These are phyloP conservation scores for Dermolepida albohirtum DNA, from an alignment of 2,888 invertebrate species.

Conservation along the genomic window DNA sequence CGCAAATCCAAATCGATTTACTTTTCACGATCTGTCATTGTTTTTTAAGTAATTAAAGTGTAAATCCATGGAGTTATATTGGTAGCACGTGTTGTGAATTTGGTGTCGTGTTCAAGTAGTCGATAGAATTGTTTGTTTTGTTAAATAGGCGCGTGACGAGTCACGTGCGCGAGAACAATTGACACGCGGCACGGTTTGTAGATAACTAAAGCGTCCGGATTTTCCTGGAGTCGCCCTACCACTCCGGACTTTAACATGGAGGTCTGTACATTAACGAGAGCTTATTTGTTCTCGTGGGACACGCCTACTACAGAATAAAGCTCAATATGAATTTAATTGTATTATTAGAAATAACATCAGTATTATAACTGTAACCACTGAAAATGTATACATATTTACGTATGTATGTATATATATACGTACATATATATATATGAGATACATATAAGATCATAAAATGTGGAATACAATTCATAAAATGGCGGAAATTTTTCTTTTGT, in stretches of 20 bases:
- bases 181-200: constrained; percentile 54
- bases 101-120: constrained; percentile 29
- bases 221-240: constrained; percentile 48
- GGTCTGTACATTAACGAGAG: constrained; percentile 22
- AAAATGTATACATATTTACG: no score
- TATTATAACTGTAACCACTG: no score
- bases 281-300: constrained; percentile 32
- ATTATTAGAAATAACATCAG: constrained; percentile 1
- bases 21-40: neutral
- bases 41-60: neutral
- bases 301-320: constrained; percentile 21
- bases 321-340: neutral
- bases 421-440: no score
- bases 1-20: neutral
- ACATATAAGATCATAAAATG: no score
- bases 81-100: constrained; percentile 19
- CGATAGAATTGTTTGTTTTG: constrained; percentile 41
- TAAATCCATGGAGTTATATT: constrained; percentile 7
- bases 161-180: constrained; percentile 51
- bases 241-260: constrained; percentile 43
- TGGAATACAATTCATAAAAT: no score
- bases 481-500: no score
- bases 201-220: constrained; percentile 55
- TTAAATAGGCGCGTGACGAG: constrained; percentile 49
- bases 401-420: no score